Conservation (phyloP, 2,888 invertebrate species). For the Conomelus anceps region DNA sequence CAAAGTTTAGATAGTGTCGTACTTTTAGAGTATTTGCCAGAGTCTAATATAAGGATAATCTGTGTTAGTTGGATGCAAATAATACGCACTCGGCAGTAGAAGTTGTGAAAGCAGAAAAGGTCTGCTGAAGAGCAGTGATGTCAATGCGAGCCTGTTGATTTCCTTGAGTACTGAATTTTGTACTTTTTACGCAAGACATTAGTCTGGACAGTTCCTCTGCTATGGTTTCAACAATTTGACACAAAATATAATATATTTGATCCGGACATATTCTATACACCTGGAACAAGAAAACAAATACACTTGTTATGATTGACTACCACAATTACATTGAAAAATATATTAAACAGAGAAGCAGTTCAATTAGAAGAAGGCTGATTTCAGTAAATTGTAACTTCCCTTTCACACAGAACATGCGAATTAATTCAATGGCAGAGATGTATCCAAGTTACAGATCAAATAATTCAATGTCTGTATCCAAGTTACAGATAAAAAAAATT, state of each 20-base stretch:
- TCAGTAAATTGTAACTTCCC: too few relatives aligned
- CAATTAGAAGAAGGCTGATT: neutral
- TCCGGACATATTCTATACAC: conserved; percentile 72
- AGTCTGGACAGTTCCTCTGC: conserved; percentile 87
- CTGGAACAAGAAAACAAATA: conserved; percentile 43
- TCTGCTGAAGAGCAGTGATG: conserved; percentile 58
- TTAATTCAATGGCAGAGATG: too few relatives aligned
- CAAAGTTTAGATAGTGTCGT: too few relatives aligned
- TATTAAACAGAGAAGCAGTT: neutral
- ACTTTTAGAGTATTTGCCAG: too few relatives aligned
- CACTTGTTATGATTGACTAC: neutral
- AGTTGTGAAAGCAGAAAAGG: conserved; percentile 57
- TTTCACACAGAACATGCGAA: too few relatives aligned
- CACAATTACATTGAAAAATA: neutral
- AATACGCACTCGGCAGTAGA: conserved; percentile 55
- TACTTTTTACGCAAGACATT: conserved; percentile 61
- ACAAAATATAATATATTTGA: conserved; percentile 63
- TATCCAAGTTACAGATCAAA: too few relatives aligned
- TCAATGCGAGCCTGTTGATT: conserved; percentile 76
- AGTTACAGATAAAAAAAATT: too few relatives aligned
- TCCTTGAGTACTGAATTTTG: conserved; percentile 58
- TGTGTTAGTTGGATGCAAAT: too few relatives aligned
- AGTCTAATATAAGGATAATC: too few relatives aligned
- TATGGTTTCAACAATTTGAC: conserved; percentile 81
- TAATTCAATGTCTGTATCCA: too few relatives aligned